phyloP scores from a whole-genome alignment of 1,140 invertebrate genomes.

The Heliconius hermathena region DNA sequence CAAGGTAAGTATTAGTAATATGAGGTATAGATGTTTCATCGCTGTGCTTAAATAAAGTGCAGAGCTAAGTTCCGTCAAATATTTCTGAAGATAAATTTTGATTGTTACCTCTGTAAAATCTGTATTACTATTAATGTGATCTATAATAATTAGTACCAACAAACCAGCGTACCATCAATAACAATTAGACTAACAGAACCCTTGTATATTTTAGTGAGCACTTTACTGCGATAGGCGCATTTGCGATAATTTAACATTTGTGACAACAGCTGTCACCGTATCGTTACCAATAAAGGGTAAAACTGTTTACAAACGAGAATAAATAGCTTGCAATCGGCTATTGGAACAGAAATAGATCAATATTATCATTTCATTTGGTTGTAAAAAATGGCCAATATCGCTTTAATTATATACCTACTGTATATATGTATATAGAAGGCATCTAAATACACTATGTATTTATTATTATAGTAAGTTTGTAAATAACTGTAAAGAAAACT shows the following conservation, averaged over 20 bases:
- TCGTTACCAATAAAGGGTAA: constrained; percentile 51
- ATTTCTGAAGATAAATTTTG: too few species aligned
- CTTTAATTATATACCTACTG: not conserved
- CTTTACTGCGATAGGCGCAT: constrained; percentile 47
- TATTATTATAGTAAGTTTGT: too few species aligned
- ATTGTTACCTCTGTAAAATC: too few species aligned
- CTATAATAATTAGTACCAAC: not conserved
- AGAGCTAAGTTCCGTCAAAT: too few species aligned
- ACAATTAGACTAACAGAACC: not conserved
- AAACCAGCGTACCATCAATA: not conserved
- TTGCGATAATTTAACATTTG: constrained; percentile 55
- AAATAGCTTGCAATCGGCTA: constrained; percentile 28
- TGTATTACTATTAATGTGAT: not conserved
- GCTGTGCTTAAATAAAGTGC: too few species aligned
- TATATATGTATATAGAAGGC: too few species aligned
- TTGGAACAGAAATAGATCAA: constrained; percentile 2
- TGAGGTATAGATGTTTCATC: too few species aligned
- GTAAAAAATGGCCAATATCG: not conserved
- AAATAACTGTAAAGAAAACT: too few species aligned
- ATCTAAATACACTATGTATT: too few species aligned
- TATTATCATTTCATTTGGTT: not conserved
- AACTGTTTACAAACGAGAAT: constrained; percentile 47
- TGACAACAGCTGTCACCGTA: constrained; percentile 54
- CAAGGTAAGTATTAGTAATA: too few species aligned
- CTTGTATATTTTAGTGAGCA: constrained; percentile 19